Evolutionary conservation across 2,113 vertebrate genomes (phyloP), one percentile per base, ranked within the genome.

Genomic region (Silurus glanis): DNA sequence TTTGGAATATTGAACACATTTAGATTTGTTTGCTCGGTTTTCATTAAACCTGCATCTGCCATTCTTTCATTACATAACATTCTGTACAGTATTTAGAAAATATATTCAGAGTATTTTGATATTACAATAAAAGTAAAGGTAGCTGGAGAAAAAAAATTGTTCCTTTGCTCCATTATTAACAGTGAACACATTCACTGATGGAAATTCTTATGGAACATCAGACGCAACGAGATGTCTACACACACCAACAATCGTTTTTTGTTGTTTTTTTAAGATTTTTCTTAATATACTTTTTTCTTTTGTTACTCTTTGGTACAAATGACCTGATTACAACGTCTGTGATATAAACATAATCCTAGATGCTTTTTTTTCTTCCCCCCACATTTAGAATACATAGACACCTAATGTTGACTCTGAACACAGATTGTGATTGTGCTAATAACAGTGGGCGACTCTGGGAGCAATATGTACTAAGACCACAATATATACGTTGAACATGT

Each of bases 361-460:
- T n/a, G 14, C 5, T 0, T 19, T 13, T n/a, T 47, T 47, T 19
- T 37, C 37, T 2, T 37, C 37, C 37, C 37, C 37, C 37, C 14
- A 80, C 2, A 80, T 80, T 66, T 75, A 80, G 76, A 80, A 45
- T 47, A 23, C 9, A 51, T 51, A 14, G 55, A 59, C 76, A 80
- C 25, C 25, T 9, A 59, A 19, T 56, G 21, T 45, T 37, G 55
- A 55, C 17, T 6, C 56, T 10, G 17, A 23, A 28, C 19, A 10
- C 14, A 79, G 72, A 58, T 1, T 8, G 55, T 28, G n/a, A 78
- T 37, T 37, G 53, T n/a, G 5, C 17, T 74, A 37, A 69, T 69
- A 69, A 69, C 6, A 71, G 19, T 47, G 7, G 5, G 13, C 5
- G 58, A 55, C 49, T 25, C 21, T 25, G 75, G 23, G 49, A 25